Conservation (phyloP, 2,797 vertebrate genomes). For the Nothura maculosa region DNA sequence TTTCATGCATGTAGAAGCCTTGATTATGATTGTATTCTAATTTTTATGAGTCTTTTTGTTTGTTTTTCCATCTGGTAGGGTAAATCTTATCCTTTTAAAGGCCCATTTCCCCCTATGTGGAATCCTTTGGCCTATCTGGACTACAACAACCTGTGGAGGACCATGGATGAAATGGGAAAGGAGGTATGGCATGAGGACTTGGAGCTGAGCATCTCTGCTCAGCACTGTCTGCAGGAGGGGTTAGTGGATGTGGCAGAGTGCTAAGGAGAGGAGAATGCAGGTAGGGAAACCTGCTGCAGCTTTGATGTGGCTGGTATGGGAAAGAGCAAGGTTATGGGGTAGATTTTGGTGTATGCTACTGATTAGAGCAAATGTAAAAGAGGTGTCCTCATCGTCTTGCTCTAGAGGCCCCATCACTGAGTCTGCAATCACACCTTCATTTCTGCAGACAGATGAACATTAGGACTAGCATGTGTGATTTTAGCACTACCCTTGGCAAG, state of each 20-base stretch:
- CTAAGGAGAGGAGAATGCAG: neutral
- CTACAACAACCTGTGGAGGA: constrained; percentile 95
- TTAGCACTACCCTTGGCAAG: neutral
- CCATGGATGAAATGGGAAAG: constrained; percentile 93
- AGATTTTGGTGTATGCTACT: accelerated
- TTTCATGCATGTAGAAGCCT: accelerated
- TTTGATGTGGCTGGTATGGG: neutral
- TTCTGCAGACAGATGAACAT: neutral
- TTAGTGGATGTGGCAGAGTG: neutral
- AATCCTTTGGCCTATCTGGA: constrained; percentile 92
- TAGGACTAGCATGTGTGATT: neutral
- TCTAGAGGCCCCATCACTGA: neutral
- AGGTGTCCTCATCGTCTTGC: neutral
- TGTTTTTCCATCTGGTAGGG: constrained; percentile 82
- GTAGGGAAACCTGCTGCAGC: neutral
- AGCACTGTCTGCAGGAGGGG: neutral
- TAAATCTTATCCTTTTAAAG: constrained; percentile 91
- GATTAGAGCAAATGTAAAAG: neutral
- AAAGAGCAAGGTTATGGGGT: neutral
- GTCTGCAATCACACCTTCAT: accelerated
- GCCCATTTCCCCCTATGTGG: constrained; percentile 91
- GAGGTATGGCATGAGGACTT: constrained; percentile 84
- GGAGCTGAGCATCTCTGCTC: neutral
- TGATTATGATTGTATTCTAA: neutral
- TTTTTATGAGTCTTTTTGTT: neutral